Evolutionary conservation across 2,888 invertebrate species (phyloP).

Genomic region (Brenthis hecate): DNA sequence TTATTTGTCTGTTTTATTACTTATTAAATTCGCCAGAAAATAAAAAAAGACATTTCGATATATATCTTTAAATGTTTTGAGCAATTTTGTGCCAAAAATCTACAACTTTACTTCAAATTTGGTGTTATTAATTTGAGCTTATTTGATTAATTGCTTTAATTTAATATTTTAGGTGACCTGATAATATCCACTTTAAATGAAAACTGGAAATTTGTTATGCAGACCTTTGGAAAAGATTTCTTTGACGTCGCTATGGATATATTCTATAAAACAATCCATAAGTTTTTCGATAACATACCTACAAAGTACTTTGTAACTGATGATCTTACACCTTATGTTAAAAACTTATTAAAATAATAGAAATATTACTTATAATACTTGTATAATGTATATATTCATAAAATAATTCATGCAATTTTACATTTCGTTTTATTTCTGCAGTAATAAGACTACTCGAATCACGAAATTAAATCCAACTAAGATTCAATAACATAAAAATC

Average conservation of each 20-base stretch:
- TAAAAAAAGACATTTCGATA: background rate
- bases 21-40: too few relatives aligned
- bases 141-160: background rate
- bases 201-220: constrained; percentile 42
- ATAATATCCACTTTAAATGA: constrained; percentile 42
- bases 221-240: constrained; percentile 40
- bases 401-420: too few relatives aligned
- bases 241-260: constrained; percentile 40
- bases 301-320: constrained; percentile 17
- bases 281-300: constrained; percentile 18
- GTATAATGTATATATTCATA: background rate
- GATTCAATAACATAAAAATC: too few relatives aligned
- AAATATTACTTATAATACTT: constrained; percentile 18
- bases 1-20: too few relatives aligned
- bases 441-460: too few relatives aligned
- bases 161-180: constrained; percentile 6
- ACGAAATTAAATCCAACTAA: too few relatives aligned
- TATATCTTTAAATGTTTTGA: background rate
- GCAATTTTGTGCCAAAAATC: background rate
- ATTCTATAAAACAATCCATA: constrained; percentile 25
- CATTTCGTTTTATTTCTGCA: too few relatives aligned
- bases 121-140: background rate
- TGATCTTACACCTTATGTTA: constrained; percentile 20
- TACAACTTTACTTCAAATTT: too few relatives aligned
- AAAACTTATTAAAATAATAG: background rate